These are phyloP conservation scores for Fabriciana adippe DNA, from an alignment of 2,888 invertebrate species.

Conservation along the genomic window DNA sequence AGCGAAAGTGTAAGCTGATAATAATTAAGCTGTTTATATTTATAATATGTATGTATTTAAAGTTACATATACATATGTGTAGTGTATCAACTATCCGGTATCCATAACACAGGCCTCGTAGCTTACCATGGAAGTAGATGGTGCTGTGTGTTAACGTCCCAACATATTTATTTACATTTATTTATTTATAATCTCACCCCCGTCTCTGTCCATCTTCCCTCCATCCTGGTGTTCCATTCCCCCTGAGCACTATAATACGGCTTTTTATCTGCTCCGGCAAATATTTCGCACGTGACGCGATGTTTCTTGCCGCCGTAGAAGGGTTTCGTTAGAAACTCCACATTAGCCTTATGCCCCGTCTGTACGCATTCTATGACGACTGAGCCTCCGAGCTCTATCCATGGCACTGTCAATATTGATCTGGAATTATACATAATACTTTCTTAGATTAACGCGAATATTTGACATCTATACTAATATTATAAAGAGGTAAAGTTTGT, in stretches of 20 bases:
- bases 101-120: no score
- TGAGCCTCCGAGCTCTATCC: conserved; percentile 98
- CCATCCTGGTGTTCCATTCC: conserved; percentile 99
- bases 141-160: no score
- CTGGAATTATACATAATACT: conserved; percentile 66
- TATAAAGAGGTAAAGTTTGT: no score
- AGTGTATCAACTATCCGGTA: no score
- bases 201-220: conserved; percentile 91
- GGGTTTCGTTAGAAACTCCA: conserved; percentile 98
- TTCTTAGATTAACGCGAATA: no score
- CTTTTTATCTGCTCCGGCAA: conserved; percentile 91
- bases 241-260: conserved; percentile 94
- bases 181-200: conserved; percentile 68
- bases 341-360: conserved; percentile 94
- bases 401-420: conserved; percentile 98
- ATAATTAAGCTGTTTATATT: no score
- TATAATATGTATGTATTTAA: no score
- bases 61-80: no score
- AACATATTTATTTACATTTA: no score
- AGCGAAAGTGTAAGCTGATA: no score
- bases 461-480: no score
- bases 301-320: conserved; percentile 99
- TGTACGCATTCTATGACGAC: conserved; percentile 95
- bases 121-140: no score
- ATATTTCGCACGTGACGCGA: conserved; percentile 91